Evolutionary conservation across 2,113 vertebrate species (phyloP).

Genomic region (Anolis carolinensis): DNA sequence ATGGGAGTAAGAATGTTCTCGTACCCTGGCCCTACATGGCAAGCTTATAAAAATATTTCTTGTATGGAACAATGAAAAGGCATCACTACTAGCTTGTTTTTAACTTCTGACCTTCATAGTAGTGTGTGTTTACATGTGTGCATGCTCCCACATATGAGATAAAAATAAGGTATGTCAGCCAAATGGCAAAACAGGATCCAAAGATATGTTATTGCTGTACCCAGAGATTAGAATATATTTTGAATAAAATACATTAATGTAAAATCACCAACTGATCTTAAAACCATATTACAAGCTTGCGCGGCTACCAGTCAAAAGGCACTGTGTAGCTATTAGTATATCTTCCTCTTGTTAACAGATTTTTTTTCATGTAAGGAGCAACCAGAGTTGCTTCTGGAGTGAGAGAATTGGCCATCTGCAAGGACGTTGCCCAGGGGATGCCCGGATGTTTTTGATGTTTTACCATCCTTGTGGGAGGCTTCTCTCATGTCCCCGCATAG

Average conservation of each 20-base stretch:
- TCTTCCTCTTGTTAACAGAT: background rate
- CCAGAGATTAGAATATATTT: background rate
- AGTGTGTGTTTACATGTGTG: background rate
- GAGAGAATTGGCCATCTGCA: too few species aligned
- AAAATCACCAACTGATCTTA: background rate
- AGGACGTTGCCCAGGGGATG: too few species aligned
- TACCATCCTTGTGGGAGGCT: too few species aligned
- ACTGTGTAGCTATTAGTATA: background rate
- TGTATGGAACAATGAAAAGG: too few species aligned
- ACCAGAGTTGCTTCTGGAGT: too few species aligned
- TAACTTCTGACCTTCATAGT: background rate
- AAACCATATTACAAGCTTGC: background rate
- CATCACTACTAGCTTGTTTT: too few species aligned
- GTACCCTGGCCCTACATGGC: too few species aligned
- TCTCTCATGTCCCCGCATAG: too few species aligned
- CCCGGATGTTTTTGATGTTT: too few species aligned
- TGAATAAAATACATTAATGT: background rate
- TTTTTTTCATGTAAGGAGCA: too few species aligned
- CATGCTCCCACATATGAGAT: background rate
- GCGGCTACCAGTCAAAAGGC: background rate
- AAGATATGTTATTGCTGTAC: too few species aligned
- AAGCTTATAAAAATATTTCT: too few species aligned
- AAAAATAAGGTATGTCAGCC: background rate
- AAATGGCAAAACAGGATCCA: background rate
- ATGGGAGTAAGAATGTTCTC: background rate